Conservation (phyloP, 1,140 invertebrate genomes). For the Diprion similis region DNA sequence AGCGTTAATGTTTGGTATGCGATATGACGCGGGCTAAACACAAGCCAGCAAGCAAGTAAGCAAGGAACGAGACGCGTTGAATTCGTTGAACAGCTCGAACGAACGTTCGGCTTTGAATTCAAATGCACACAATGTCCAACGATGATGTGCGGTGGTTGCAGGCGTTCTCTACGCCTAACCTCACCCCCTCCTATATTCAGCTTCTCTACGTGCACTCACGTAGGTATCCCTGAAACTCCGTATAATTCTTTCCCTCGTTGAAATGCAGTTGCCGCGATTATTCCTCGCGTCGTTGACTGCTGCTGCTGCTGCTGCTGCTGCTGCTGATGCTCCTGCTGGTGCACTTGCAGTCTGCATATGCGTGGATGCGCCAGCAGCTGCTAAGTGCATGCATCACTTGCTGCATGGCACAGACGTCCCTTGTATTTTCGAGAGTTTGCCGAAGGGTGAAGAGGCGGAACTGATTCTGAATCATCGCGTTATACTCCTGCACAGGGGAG, state of each 20-base stretch:
- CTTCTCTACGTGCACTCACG: not conserved
- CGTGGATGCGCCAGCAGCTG: no score
- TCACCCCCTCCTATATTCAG: constrained; percentile 1
- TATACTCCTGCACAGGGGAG: no score
- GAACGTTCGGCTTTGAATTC: constrained; percentile 36
- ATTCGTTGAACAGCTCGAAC: not conserved
- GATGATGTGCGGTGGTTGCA: not conserved
- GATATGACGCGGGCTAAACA: constrained; percentile 30
- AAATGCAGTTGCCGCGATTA: not conserved
- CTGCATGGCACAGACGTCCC: no score
- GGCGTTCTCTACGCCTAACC: not conserved
- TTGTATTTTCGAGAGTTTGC: no score
- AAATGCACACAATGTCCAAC: constrained; percentile 33
- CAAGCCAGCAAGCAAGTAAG: constrained; percentile 16
- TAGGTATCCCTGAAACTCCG: no score
- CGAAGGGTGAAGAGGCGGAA: no score
- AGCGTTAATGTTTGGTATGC: constrained; percentile 39
- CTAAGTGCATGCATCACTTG: no score
- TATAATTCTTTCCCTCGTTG: no score
- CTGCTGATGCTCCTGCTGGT: no score
- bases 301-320: no score
- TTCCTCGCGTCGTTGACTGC: not conserved
- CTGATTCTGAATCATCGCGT: no score
- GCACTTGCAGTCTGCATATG: no score
- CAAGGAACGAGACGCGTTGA: constrained; percentile 32